Base-by-base conservation (phyloP, 2,888 invertebrate genomes). In the Ochropleura plecta region DNA sequence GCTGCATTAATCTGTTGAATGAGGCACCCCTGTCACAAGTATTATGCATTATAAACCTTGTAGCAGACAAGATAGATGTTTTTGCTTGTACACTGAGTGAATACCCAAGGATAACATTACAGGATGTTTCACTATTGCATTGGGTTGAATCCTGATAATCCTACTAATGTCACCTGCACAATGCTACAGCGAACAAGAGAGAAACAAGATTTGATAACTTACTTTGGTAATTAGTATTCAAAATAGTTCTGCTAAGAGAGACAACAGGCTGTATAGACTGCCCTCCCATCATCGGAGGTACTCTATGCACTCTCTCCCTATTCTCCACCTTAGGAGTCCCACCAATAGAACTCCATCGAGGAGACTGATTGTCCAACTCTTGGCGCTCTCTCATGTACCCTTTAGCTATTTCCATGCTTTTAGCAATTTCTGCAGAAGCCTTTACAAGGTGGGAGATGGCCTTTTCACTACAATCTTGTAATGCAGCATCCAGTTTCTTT, bases 181-280 rank as follows among this genome's bases (percentile, higher is more conserved):
- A 30, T 30, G n/a, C 30, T 30, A 30, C 30, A 30, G 30, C 30
- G 30, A 30, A 30, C 30, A 30, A 30, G 30, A 30, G 30, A 57
- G 7, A 20, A 30, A 16, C 20, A n/a, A 42, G 4, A 30, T 10
- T 30, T 12, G 30, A 8, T 10, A 55, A 88, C 93, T 91, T 82
- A 95, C 94, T 87, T 78, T 89, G 69, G 81, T 88, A 91, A 79
- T 89, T 93, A n/a, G 90, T 88, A 81, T 93, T 92, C 3, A 94
- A 71, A 18, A 93, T 76, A 46, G 94, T 92, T 74, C 95, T 91
- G 66, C 93, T 95, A 4, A 96, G 88, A 5, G 95, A 90, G 0
- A 96, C 96, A 0, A 96, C 95, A 0, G 96, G 96, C 81, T 96
- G 96, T 79, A 96, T 94, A 0, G 93, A 92, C 78, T 92, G 93